A percentile compares a stretch with the other conserved stretches of the same genome.
Evolutionary conservation across 2,888 invertebrate species (phyloP).

Genomic region (Marasmarcha lunaedactyla): DNA sequence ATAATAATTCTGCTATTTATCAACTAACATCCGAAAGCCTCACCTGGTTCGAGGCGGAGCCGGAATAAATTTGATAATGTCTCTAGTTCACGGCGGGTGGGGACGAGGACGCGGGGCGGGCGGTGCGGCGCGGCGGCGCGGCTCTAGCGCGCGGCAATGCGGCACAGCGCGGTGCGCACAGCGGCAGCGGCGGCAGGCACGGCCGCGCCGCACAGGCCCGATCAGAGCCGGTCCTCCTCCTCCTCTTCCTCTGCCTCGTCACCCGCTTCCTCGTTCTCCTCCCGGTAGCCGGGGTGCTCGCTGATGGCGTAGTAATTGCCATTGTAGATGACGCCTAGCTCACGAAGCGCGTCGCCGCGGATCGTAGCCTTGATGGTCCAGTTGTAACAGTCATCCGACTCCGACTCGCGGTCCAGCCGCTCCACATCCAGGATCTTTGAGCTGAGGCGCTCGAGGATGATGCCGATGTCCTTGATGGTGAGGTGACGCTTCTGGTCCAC

Average conservation of each 20-base stretch:
- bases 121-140: slow-evolving; percentile 21
- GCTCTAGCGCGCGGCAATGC: slow-evolving; percentile 46
- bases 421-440: slow-evolving; percentile 95
- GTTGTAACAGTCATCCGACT: slow-evolving; percentile 94
- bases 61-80: slow-evolving; percentile 50
- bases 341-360: slow-evolving; percentile 89
- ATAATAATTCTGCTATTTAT: slow-evolving; percentile 58
- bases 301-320: slow-evolving; percentile 96
- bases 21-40: slow-evolving; percentile 33
- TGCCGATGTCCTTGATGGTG: slow-evolving; percentile 94
- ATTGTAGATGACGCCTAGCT: slow-evolving; percentile 94
- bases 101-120: slow-evolving; percentile 7
- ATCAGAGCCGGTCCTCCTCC: slow-evolving; percentile 78
- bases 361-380: slow-evolving; percentile 98
- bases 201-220: slow-evolving; percentile 65
- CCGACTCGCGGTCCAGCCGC: slow-evolving; percentile 89
- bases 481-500: slow-evolving; percentile 93
- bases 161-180: slow-evolving; percentile 51
- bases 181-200: slow-evolving; percentile 54
- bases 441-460: slow-evolving; percentile 91
- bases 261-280: slow-evolving; percentile 87
- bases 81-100: slow-evolving; percentile 37
- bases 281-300: slow-evolving; percentile 94
- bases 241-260: slow-evolving; percentile 89
- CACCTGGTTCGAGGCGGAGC: slow-evolving; percentile 25